phyloP scores from a whole-genome alignment of 2,888 invertebrate genomes.

The Drosophila demipolita region DNA sequence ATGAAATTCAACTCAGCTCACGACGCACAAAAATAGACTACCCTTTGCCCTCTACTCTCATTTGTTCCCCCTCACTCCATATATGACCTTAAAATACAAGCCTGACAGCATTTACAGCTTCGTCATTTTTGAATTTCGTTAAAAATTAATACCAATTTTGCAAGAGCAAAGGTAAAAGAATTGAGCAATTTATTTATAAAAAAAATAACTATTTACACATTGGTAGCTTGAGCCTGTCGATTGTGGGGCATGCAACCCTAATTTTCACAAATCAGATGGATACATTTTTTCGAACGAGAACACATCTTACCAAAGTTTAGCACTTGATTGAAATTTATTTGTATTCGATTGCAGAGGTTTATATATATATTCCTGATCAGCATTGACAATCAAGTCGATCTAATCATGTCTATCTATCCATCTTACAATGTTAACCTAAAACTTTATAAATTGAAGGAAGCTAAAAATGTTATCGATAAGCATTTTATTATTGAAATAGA shows the following conservation, averaged over 20 bases:
- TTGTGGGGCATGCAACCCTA: neutral
- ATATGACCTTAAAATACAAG: neutral
- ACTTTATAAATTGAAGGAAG: neutral
- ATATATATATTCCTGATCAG: neutral
- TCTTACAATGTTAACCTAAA: neutral
- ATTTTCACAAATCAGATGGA: neutral
- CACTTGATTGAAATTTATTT: neutral
- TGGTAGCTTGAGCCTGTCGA: neutral
- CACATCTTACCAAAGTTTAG: neutral
- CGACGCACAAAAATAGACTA: neutral
- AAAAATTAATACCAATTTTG: neutral
- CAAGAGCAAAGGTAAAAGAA: neutral
- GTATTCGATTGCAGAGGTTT: neutral
- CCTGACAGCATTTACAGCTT: neutral
- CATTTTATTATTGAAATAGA: neutral
- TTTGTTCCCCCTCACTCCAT: neutral
- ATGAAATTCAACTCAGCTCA: neutral
- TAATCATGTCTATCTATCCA: neutral
- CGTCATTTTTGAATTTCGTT: neutral
- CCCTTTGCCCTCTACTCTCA: too few species aligned
- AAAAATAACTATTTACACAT: neutral
- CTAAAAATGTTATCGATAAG: neutral
- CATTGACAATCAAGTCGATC: neutral
- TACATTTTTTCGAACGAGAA: neutral
- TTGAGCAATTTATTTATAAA: neutral